Conservation (phyloP, 2,888 invertebrate species). For the Dolomedes plantarius region DNA sequence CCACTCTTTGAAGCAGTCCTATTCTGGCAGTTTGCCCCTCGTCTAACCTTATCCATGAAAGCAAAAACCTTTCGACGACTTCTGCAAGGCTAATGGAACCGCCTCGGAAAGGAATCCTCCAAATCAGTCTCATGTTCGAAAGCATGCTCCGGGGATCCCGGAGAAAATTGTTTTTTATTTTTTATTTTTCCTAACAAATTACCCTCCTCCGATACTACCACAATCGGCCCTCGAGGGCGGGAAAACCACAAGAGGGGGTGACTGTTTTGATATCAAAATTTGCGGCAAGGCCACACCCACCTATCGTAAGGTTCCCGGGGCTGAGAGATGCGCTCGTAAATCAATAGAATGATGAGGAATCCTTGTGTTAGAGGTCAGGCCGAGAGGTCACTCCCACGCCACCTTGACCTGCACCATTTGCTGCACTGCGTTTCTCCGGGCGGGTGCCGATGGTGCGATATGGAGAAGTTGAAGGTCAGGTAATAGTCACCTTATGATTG, state of each 20-base stretch:
- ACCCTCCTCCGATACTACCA: background rate
- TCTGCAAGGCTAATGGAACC: too few relatives aligned
- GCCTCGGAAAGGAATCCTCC: too few relatives aligned
- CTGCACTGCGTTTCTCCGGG: conserved; percentile 27
- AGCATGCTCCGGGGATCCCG: background rate
- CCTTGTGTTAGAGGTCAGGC: conserved; percentile 15
- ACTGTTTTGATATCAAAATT: conserved; percentile 63
- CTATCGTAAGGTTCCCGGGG: conserved; percentile 32
- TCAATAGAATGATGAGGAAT: conserved; percentile 52
- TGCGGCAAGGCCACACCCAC: conserved; percentile 49
- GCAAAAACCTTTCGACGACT: too few relatives aligned
- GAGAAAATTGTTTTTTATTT: background rate
- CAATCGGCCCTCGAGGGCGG: background rate
- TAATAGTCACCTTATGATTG: background rate
- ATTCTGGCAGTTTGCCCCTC: too few relatives aligned
- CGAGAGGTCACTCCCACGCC: conserved; percentile 64
- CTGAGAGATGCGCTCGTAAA: conserved; percentile 59
- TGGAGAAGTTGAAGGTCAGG: conserved; percentile 14
- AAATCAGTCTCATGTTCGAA: too few relatives aligned
- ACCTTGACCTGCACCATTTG: conserved; percentile 28
- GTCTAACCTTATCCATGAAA: too few relatives aligned
- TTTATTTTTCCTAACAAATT: background rate
- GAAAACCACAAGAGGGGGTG: conserved; percentile 33
- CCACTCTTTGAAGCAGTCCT: too few relatives aligned
- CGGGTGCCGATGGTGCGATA: conserved; percentile 48